A percentile compares a stretch with the other conserved stretches of the same genome.
Conservation (phyloP, 2,888 invertebrate species). For the Heliconius cydno region DNA sequence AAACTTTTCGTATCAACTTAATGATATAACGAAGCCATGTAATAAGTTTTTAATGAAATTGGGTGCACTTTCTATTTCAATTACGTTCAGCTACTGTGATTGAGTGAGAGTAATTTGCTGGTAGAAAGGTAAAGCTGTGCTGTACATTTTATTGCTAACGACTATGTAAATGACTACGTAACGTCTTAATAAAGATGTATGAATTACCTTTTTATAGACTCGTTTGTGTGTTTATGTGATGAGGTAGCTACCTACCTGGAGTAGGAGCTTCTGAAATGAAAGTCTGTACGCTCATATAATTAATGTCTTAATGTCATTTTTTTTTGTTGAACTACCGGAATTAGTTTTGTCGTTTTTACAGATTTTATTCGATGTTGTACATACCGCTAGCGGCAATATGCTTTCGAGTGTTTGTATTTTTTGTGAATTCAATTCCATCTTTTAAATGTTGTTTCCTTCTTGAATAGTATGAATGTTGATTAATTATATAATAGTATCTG, state of each 20-base stretch:
- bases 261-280: slow-evolving; percentile 13
- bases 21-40: slow-evolving; percentile 56
- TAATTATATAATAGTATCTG: no score
- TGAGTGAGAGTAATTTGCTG: slow-evolving; percentile 52
- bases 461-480: no score
- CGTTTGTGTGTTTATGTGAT: slow-evolving; percentile 31
- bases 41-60: slow-evolving; percentile 60
- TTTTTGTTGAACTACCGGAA: neutral
- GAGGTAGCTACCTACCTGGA: neutral
- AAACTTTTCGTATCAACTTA: slow-evolving; percentile 50
- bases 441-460: neutral
- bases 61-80: slow-evolving; percentile 70
- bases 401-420: neutral
- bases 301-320: neutral
- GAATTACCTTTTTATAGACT: slow-evolving; percentile 30
- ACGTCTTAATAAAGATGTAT: slow-evolving; percentile 31
- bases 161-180: slow-evolving; percentile 30
- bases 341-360: neutral
- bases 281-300: neutral
- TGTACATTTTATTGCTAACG: slow-evolving; percentile 38
- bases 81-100: slow-evolving; percentile 58
- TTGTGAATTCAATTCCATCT: neutral
- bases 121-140: slow-evolving; percentile 46
- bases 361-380: neutral
- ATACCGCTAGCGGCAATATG: neutral